Evolutionary conservation across 2,797 vertebrate genomes (phyloP).

Genomic region (Danio kyathit): DNA sequence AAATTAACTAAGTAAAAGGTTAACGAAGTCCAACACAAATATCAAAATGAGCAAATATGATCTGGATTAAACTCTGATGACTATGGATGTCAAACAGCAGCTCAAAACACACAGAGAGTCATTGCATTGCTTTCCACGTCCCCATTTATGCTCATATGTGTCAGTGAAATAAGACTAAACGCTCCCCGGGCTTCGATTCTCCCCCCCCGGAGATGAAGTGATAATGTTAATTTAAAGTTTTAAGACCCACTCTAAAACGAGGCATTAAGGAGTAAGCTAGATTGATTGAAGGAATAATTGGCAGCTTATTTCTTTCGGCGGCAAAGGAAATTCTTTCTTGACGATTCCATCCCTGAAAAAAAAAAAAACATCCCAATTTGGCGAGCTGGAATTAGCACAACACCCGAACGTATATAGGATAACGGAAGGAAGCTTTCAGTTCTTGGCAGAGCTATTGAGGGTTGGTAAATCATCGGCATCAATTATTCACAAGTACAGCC

Average conservation of each 20-base stretch:
- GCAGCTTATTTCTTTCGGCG: slow-evolving; percentile 55
- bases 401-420: slow-evolving; percentile 61
- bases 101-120: slow-evolving; percentile 66
- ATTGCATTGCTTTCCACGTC: slow-evolving; percentile 72
- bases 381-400: slow-evolving; percentile 61
- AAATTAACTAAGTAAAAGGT: slow-evolving; percentile 26
- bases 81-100: slow-evolving; percentile 1
- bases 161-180: slow-evolving; percentile 66
- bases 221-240: slow-evolving; percentile 72
- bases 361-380: slow-evolving; percentile 53
- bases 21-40: slow-evolving; percentile 23
- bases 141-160: slow-evolving; percentile 73
- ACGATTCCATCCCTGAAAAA: slow-evolving; percentile 49
- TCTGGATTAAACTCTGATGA: slow-evolving; percentile 4
- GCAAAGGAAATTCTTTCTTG: slow-evolving; percentile 49
- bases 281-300: slow-evolving; percentile 67
- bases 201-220: slow-evolving; percentile 65
- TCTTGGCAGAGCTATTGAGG: slow-evolving; percentile 69
- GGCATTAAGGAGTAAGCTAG: slow-evolving; percentile 68
- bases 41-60: background rate
- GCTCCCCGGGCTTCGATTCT: slow-evolving; percentile 71
- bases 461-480: slow-evolving; percentile 73
- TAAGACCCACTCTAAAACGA: slow-evolving; percentile 72
- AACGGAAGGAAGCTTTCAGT: slow-evolving; percentile 56
- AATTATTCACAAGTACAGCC: slow-evolving; percentile 78